Evolutionary conservation across 2,113 vertebrate genomes (phyloP).

Genomic region (Corvus cornix): DNA sequence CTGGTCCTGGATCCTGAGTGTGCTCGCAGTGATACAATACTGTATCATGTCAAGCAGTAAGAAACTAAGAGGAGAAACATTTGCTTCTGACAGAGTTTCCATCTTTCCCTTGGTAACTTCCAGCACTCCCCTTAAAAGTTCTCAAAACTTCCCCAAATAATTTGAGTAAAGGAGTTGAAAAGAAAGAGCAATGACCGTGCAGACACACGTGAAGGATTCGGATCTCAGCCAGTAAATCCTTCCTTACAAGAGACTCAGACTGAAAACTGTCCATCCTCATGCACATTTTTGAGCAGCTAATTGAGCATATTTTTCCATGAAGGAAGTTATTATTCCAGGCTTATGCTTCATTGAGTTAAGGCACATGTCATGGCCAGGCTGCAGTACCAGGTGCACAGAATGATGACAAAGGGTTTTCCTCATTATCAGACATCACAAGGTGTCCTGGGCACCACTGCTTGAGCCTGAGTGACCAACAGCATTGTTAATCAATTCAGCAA

Average conservation of each 20-base stretch:
- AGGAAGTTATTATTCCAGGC: constrained; percentile 5
- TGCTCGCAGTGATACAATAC: not conserved
- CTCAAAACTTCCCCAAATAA: not conserved
- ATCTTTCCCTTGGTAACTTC: not conserved
- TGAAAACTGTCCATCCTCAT: not conserved
- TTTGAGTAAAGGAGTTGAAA: not conserved
- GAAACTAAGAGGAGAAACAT: not conserved
- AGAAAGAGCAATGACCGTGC: not conserved
- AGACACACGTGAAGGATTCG: not conserved
- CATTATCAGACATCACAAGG: not conserved
- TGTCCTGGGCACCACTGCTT: not conserved
- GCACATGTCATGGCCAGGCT: not conserved
- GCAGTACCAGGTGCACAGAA: not conserved
- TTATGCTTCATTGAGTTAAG: not conserved
- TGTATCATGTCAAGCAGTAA: accelerated
- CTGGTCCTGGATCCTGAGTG: not conserved
- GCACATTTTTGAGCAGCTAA: not conserved
- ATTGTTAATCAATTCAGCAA: not conserved
- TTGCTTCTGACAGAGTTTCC: not conserved
- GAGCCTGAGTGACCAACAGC: not conserved
- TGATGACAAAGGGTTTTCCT: not conserved
- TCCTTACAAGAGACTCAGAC: not conserved
- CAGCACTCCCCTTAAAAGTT: not conserved
- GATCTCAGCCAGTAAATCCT: not conserved
- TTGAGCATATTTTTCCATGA: not conserved